Conservation (phyloP, 2,113 vertebrate genomes). For the Gracilinanus agilis region DNA sequence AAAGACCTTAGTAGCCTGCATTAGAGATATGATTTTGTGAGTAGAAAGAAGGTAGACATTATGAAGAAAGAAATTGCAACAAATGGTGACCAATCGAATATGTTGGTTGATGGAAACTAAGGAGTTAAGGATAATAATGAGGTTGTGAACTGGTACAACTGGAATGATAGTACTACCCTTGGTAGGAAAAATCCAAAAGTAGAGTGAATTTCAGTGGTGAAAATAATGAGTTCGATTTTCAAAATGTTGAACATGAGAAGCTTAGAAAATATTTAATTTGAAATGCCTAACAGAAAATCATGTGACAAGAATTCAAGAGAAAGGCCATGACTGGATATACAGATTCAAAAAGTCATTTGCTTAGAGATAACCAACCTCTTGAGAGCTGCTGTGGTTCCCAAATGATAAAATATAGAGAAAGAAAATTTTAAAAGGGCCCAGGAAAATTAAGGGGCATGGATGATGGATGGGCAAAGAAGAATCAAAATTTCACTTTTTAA, state of each 20-base stretch:
- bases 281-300: background rate
- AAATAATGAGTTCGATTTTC: background rate
- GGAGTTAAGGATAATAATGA: background rate
- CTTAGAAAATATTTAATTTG: background rate
- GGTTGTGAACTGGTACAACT: background rate
- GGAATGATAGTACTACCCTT: background rate
- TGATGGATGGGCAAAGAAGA: background rate
- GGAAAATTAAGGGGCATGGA: background rate
- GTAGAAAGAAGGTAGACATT: background rate
- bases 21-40: background rate
- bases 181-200: background rate
- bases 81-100: background rate
- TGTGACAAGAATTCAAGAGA: background rate
- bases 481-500: background rate
- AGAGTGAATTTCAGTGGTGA: background rate
- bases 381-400: background rate
- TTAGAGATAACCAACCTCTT: background rate
- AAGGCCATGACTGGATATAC: background rate
- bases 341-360: background rate
- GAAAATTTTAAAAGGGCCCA: background rate
- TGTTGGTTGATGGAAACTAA: background rate
- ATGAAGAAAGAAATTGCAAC: background rate
- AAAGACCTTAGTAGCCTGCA: background rate
- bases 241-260: background rate
- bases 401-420: background rate